Evolutionary conservation across 2,888 invertebrate genomes (phyloP), one percentile per base, ranked within the genome.

Genomic region (Drosophila quinaria): DNA sequence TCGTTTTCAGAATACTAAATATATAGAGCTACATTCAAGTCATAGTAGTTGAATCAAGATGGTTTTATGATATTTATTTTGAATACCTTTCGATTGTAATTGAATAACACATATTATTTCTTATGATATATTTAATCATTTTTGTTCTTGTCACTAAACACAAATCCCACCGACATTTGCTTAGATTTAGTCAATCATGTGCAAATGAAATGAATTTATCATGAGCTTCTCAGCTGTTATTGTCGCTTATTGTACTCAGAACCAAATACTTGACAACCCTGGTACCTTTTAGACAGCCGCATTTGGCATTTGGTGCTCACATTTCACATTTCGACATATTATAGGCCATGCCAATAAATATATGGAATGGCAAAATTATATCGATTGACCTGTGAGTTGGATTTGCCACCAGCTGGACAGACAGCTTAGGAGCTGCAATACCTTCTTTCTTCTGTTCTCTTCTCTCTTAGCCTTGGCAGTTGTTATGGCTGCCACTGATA

Each of bases 201-300:
- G 78, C 64, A 72, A 78, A 71, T 68, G 71, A 74, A 83, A 86
- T 87, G 83, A 86, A 87, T 83, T 83, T 83, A 81, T 83, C 87
- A 83, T 83, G 84, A 86, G 83, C 62, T 69, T 47, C 74, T 72
- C 83, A 73, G 73, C 63, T 78, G 73, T 71, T 50, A 75, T 84
- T 78, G 65, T 70, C 73, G 51, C 37, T 52, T 25, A 46, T 58
- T 47, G 49, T 37, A 1, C 19, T 19, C 19, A 2, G 19, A 1
- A 19, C 19, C 1, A 3, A 19, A 19, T 19, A 19, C 19, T 19
- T 74, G 78, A 78, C 78, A 78, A n/a, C 5, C 37, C 2, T 6
- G n/a, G n/a, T 6, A n/a, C 31, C 35, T 15, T 10, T 55, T 41
- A 9, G 42, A 42, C 31, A 33, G 9, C 17, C 22, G n/a, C 29